Conservation (phyloP, 2,113 vertebrate species). For the Oophaga pumilio region DNA sequence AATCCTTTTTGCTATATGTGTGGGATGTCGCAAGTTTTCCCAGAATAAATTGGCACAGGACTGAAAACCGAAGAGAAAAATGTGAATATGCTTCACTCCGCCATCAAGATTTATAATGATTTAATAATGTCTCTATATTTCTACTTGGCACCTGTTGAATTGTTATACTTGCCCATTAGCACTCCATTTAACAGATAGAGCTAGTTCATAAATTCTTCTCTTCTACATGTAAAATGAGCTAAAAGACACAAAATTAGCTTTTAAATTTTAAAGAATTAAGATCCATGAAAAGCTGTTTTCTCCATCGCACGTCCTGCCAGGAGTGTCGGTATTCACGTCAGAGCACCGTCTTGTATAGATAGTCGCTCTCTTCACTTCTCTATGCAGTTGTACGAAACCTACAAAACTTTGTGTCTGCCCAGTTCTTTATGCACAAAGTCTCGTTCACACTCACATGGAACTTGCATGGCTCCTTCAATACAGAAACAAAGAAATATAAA, state of each 20-base stretch:
- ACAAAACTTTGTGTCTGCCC: neutral
- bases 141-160: constrained; percentile 78
- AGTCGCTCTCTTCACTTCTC: neutral
- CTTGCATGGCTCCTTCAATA: neutral
- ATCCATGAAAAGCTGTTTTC: constrained; percentile 67
- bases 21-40: constrained; percentile 58
- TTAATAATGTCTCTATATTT: constrained; percentile 77
- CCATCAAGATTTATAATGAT: constrained; percentile 75
- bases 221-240: constrained; percentile 81
- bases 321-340: neutral
- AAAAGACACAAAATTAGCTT: constrained; percentile 84
- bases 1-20: constrained; percentile 49
- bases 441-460: neutral
- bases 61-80: constrained; percentile 57
- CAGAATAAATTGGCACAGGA: constrained; percentile 63
- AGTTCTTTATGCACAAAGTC: neutral
- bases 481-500: neutral
- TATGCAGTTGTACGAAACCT: neutral
- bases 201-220: constrained; percentile 81
- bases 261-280: constrained; percentile 86
- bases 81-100: constrained; percentile 62
- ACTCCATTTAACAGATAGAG: constrained; percentile 79
- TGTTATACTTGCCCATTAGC: constrained; percentile 79
- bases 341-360: constrained; percentile 11
- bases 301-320: constrained; percentile 28